Evolutionary conservation across 2,113 vertebrate genomes (phyloP).

Genomic region (Sisor rabdophorus): DNA sequence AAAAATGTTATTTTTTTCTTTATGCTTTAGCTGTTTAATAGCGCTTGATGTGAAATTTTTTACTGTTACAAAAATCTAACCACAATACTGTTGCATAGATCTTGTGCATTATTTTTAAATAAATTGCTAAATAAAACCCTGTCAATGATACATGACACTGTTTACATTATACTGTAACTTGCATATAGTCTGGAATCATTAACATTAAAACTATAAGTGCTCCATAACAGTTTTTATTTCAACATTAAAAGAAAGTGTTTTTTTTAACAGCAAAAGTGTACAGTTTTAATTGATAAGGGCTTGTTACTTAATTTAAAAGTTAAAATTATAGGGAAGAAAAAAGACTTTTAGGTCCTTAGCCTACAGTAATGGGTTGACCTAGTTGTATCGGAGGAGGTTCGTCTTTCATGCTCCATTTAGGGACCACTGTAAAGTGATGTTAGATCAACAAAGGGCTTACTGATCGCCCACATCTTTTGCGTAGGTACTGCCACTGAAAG

Average conservation of each 20-base stretch:
- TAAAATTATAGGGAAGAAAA: conserved; percentile 19
- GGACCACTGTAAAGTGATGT: conserved; percentile 34
- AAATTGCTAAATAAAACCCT: neutral
- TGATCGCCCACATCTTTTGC: conserved; percentile 38
- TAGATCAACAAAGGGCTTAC: conserved; percentile 40
- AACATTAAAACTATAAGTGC: neutral
- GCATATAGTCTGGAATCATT: neutral
- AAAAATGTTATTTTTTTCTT: neutral
- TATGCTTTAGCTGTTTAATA: neutral
- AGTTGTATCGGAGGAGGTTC: conserved; percentile 27
- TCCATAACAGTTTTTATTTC: neutral
- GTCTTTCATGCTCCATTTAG: conserved; percentile 35
- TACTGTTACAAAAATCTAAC: conserved; percentile 7
- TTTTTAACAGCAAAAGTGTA: neutral
- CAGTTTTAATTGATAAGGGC: conserved; percentile 12
- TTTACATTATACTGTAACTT: conserved; percentile 5
- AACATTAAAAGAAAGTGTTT: neutral
- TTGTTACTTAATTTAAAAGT: conserved; percentile 26
- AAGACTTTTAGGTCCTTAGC: conserved; percentile 8
- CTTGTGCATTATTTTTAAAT: neutral
- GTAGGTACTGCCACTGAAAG: conserved; percentile 30
- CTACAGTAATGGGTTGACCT: conserved; percentile 30
- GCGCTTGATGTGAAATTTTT: neutral
- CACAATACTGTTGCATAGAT: conserved; percentile 11
- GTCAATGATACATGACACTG: neutral